Conservation (phyloP, 2,888 invertebrate genomes). For the Octodonta nipae region DNA sequence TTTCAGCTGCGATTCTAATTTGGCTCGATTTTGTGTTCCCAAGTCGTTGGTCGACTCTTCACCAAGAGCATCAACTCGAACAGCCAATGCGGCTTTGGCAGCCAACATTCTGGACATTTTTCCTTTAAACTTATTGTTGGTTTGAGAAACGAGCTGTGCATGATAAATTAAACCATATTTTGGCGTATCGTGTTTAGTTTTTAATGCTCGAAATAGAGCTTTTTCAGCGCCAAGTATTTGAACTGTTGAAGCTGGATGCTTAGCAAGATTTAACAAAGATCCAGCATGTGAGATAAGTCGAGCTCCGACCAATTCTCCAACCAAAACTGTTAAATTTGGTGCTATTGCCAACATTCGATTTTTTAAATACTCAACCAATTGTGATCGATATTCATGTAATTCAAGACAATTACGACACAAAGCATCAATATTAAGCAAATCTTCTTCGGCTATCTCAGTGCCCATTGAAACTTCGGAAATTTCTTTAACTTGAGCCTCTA, state of each 20-base stretch:
- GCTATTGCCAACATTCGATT: conserved; percentile 98
- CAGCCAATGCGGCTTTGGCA: conserved; percentile 86
- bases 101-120: conserved; percentile 92
- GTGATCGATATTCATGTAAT: conserved; percentile 77
- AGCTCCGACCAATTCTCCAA: conserved; percentile 95
- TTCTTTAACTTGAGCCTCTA: conserved; percentile 85
- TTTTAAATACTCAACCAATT: conserved; percentile 86
- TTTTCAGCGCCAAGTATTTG: conserved; percentile 98
- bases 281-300: conserved; percentile 95
- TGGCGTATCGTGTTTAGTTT: conserved; percentile 94
- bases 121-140: conserved; percentile 82
- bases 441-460: conserved; percentile 93
- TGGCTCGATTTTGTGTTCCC: conserved; percentile 68
- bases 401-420: conserved; percentile 91
- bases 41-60: conserved; percentile 74
- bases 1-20: conserved; percentile 66
- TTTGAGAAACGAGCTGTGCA: conserved; percentile 81
- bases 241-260: conserved; percentile 93
- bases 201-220: conserved; percentile 89
- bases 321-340: conserved; percentile 87
- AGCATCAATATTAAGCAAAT: conserved; percentile 80
- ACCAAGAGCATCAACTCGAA: conserved; percentile 89
- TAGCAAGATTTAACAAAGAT: conserved; percentile 88
- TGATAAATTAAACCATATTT: conserved; percentile 99
- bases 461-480: conserved; percentile 99